These are phyloP conservation scores for Channallabes apus DNA, from an alignment of 2,797 vertebrate species.

Conservation along the genomic window DNA sequence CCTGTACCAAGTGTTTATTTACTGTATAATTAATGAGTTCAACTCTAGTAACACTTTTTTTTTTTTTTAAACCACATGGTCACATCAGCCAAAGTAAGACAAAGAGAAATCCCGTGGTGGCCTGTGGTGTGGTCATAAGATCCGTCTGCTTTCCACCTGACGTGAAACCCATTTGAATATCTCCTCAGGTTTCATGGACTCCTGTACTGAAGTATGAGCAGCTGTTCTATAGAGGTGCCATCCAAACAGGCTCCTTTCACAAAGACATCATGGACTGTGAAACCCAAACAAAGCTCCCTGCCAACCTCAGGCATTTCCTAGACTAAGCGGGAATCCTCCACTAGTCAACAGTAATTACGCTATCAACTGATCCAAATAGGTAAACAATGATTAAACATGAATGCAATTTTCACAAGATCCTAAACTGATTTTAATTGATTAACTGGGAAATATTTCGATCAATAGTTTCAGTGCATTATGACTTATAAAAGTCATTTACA, in stretches of 20 bases:
- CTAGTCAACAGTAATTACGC: background rate
- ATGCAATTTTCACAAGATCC: background rate
- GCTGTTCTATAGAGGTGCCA: slow-evolving; percentile 5
- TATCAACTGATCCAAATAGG: background rate
- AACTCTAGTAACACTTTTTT: background rate
- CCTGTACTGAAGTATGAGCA: slow-evolving; percentile 7
- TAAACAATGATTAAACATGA: background rate
- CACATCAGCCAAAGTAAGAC: background rate
- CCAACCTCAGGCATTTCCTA: background rate
- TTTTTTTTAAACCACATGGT: background rate
- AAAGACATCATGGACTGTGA: background rate
- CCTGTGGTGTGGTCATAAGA: slow-evolving; percentile 6
- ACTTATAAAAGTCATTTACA: background rate
- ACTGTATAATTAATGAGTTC: background rate
- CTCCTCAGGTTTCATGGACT: slow-evolving; percentile 13
- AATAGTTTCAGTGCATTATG: background rate
- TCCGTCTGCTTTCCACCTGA: slow-evolving; percentile 7
- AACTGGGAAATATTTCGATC: background rate
- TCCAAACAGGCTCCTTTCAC: background rate
- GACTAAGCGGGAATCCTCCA: background rate
- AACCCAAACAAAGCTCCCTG: slow-evolving; percentile 4
- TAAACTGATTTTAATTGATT: background rate
- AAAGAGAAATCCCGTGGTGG: background rate
- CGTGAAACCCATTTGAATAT: slow-evolving; percentile 1
- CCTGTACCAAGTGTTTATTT: background rate